Evolutionary conservation across 2,113 vertebrate genomes (phyloP), one percentile per base, ranked within the genome.

Genomic region (Oncorhynchus gorbuscha): DNA sequence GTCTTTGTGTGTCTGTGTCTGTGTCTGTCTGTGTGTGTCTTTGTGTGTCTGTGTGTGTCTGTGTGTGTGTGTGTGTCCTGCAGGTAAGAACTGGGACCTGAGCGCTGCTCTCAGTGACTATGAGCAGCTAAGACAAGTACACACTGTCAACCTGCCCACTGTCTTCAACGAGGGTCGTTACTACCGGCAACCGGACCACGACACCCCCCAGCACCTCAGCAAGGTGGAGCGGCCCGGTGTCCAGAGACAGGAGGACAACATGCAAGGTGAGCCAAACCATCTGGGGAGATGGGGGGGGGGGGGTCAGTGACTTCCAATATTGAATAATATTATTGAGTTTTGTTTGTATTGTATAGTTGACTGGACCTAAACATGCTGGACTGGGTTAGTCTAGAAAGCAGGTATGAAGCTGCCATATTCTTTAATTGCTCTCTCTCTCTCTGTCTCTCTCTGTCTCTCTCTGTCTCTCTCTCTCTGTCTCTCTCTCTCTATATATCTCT

Each of bases 111-210:
- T 97, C 76, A 95, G 88, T 26, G 95, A 97, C 87, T 97, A 94
- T 88, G 95, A 97, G 85, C 94, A 97, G 83, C 95, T 97, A 71
- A 91, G 95, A 65, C 95, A 96, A 86, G 95, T 95, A 69, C 95
- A 95, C 85, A 95, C 88, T 87, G 90, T 97, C 92, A 97, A 97
- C 93, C 93, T 98, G 91, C 97, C 97, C 0, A 95, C 93, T 79
- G 97, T 95, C 79, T 98, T 98, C 93, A 97, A 97, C 0, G 97
- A 99, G 93, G 97, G 97, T 84, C 94, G 94, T 79, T 94, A 94
- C 83, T 93, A 88, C 90, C 96, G 94, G 84, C 95, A 91, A 86
- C 93, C 84, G 67, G 91, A 90, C 72, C 86, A 87, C 61, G 94
- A 96, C 83, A 92, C 93, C 4, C 92, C 94, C 61, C 95, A 94